phyloP scores from a whole-genome alignment of 2,797 vertebrate genomes.

The Myotis findleyi region DNA sequence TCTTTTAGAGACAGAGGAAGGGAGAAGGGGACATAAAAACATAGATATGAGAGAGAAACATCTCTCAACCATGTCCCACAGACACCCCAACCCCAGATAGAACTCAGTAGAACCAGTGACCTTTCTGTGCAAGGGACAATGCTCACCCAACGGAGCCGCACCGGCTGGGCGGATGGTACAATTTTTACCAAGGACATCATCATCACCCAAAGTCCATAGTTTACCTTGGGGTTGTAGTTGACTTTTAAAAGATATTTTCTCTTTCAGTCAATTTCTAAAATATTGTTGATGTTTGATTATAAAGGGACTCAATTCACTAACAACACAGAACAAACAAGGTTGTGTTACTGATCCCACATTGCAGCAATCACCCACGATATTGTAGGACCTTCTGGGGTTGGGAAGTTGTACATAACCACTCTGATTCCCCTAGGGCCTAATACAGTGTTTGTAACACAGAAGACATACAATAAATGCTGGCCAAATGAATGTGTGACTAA shows the following conservation, averaged over 20 bases:
- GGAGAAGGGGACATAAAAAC: not conserved
- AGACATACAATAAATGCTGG: not conserved
- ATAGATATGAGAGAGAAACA: not conserved
- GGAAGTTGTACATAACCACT: not conserved
- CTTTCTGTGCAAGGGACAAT: not conserved
- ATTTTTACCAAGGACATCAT: not conserved
- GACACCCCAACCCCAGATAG: not conserved
- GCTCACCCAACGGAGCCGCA: not conserved
- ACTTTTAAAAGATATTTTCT: constrained; percentile 28
- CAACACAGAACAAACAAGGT: not conserved
- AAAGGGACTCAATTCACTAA: not conserved
- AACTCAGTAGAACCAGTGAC: not conserved
- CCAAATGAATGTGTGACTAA: not conserved
- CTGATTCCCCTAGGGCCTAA: not conserved
- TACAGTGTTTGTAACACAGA: not conserved
- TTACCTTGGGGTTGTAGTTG: not conserved
- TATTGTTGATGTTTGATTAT: not conserved
- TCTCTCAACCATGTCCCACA: not conserved
- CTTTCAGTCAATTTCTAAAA: not conserved
- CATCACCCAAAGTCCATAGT: not conserved
- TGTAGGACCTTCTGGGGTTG: not conserved
- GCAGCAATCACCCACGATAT: not conserved
- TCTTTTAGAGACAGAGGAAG: not conserved
- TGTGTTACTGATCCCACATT: not conserved
- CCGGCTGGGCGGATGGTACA: not conserved